A percentile compares a stretch with the other conserved stretches of the same genome.
phyloP scores from a whole-genome alignment of 2,113 vertebrate species.

The Aegithalos caudatus region DNA sequence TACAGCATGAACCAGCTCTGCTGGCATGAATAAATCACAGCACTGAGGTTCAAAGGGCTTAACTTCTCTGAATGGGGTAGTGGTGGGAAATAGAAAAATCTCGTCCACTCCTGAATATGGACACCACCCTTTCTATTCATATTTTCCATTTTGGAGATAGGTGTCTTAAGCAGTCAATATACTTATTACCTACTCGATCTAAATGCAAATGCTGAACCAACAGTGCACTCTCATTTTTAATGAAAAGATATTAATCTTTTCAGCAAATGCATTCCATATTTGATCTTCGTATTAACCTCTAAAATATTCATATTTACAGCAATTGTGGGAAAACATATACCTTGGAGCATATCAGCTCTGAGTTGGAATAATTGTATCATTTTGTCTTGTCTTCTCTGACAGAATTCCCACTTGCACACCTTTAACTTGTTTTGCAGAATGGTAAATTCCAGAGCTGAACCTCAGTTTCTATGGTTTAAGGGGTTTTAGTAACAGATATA shows the following conservation, averaged over 20 bases:
- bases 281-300: slow-evolving; percentile 64
- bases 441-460: not conserved
- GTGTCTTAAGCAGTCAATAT: slow-evolving; percentile 60
- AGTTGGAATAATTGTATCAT: slow-evolving; percentile 6
- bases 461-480: not conserved
- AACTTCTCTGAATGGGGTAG: not conserved
- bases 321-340: slow-evolving; percentile 3
- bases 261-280: slow-evolving; percentile 57
- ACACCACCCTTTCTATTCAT: not conserved
- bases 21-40: not conserved
- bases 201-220: slow-evolving; percentile 74
- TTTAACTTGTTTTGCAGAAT: not conserved
- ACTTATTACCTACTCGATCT: slow-evolving; percentile 66
- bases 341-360: not conserved
- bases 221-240: slow-evolving; percentile 62
- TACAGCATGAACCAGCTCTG: not conserved
- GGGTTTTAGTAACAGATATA: not conserved
- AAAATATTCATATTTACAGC: slow-evolving; percentile 64
- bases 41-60: not conserved
- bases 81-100: not conserved
- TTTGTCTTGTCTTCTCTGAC: slow-evolving; percentile 8
- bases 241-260: slow-evolving; percentile 74
- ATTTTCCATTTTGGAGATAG: slow-evolving; percentile 17
- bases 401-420: slow-evolving; percentile 11
- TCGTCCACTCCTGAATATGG: not conserved